These are phyloP conservation scores for Propithecus coquereli DNA, from an alignment of 2,113 vertebrate genomes.

Conservation along the genomic window DNA sequence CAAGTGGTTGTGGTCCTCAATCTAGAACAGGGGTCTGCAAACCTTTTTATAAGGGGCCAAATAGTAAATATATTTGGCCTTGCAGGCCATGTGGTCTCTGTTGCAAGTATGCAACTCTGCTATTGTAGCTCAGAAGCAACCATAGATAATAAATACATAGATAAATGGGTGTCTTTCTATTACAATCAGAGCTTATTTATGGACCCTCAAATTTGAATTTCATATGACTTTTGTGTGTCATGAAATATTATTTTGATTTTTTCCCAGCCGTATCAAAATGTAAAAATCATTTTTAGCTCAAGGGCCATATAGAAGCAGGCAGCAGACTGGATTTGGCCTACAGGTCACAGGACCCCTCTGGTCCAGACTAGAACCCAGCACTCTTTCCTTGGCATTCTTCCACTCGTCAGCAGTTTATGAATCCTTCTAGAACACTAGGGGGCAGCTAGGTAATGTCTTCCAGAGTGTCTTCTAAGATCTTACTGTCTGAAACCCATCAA, in stretches of 20 bases:
- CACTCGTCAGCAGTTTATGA: not conserved
- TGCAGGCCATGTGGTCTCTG: not conserved
- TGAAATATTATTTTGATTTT: not conserved
- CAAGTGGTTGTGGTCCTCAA: not conserved
- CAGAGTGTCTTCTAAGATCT: not conserved
- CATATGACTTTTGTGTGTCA: not conserved
- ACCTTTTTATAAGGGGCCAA: not conserved
- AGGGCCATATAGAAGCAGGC: not conserved
- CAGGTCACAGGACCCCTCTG: not conserved
- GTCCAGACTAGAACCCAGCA: not conserved
- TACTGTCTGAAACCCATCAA: conserved; percentile 8
- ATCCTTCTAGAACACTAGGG: conserved; percentile 47
- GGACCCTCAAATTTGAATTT: conserved; percentile 19
- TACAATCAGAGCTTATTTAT: not conserved
- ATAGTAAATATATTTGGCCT: not conserved
- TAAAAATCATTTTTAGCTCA: not conserved
- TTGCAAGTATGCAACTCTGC: not conserved
- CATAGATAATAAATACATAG: not conserved
- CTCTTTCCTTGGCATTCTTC: not conserved
- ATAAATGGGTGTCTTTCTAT: not conserved
- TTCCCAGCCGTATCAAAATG: not conserved
- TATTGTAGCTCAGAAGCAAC: not conserved
- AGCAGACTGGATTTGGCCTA: not conserved
- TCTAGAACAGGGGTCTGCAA: not conserved
- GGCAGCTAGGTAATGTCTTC: conserved; percentile 39